Evolutionary conservation across 2,797 vertebrate species (phyloP).

Genomic region (Pogonophryne albipinna): DNA sequence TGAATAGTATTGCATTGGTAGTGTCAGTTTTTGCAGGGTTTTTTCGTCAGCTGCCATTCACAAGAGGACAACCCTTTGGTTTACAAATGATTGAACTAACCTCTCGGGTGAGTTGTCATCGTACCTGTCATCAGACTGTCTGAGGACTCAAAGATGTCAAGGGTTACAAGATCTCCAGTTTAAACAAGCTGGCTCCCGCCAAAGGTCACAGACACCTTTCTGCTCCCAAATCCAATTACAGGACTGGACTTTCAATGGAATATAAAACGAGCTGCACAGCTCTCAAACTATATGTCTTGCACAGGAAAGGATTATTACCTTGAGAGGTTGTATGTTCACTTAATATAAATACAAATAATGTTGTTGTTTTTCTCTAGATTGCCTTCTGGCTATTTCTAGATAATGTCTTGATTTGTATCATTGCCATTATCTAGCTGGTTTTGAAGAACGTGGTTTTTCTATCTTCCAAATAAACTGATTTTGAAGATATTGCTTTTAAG

Average conservation of each 20-base stretch:
- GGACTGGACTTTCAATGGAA: conserved; percentile 37
- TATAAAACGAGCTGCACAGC: conserved; percentile 49
- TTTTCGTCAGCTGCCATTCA: conserved; percentile 18
- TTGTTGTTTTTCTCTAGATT: neutral
- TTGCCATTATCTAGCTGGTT: neutral
- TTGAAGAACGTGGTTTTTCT: neutral
- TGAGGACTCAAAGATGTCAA: conserved; percentile 64
- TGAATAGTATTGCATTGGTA: conserved; percentile 1
- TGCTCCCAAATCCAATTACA: conserved; percentile 72
- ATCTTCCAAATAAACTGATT: neutral
- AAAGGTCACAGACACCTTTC: conserved; percentile 72
- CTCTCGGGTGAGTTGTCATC: conserved; percentile 55
- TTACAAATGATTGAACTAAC: conserved; percentile 42
- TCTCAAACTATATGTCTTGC: conserved; percentile 23
- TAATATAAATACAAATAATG: neutral
- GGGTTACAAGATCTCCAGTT: conserved; percentile 68
- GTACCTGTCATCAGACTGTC: conserved; percentile 62
- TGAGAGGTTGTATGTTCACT: neutral
- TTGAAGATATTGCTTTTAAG: neutral
- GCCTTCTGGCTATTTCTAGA: neutral
- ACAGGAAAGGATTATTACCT: conserved; percentile 12
- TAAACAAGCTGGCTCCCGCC: conserved; percentile 66
- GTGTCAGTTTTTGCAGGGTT: neutral
- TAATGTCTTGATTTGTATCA: too few relatives aligned
- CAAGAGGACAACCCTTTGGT: neutral